Percentiles rank a stretch among this genome's conserved stretches.
phyloP scores from a whole-genome alignment of 2,888 invertebrate genomes.

The Plusia festucae region DNA sequence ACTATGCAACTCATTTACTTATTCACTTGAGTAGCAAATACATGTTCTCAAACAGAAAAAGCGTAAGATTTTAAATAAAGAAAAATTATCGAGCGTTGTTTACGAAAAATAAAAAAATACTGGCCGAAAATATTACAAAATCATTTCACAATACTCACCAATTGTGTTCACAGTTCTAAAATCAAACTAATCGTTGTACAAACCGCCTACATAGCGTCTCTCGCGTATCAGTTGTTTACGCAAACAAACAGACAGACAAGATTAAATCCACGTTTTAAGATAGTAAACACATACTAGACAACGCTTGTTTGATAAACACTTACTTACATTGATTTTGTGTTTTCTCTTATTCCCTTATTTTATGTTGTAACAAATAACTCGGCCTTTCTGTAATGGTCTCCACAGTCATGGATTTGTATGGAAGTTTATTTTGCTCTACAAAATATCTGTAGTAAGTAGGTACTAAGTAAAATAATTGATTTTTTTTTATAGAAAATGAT shows the following conservation, averaged over 20 bases:
- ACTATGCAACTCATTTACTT: too few relatives aligned
- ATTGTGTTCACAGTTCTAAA: constrained; percentile 15
- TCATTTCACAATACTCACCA: not conserved
- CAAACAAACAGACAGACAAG: constrained; percentile 53
- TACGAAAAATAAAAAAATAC: not conserved
- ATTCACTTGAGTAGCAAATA: too few relatives aligned
- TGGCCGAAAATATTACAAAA: not conserved
- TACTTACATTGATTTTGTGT: constrained; percentile 31
- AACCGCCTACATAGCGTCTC: constrained; percentile 37
- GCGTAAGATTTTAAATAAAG: too few relatives aligned
- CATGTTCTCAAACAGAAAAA: too few relatives aligned
- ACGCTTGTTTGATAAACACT: constrained; percentile 35
- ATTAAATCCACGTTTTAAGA: constrained; percentile 48
- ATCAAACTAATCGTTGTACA: constrained; percentile 45
- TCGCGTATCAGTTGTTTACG: constrained; percentile 41
- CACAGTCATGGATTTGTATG: not conserved
- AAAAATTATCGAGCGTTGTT: not conserved
- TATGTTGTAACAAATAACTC: not conserved
- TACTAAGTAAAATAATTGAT: too few relatives aligned
- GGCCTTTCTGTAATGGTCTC: not conserved
- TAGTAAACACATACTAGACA: constrained; percentile 41
- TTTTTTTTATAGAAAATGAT: too few relatives aligned
- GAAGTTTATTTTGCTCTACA: not conserved
- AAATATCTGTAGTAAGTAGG: not conserved
- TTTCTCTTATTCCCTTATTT: constrained; percentile 10